Base-by-base conservation (phyloP, 2,888 invertebrate genomes). In the Pecten maximus region DNA sequence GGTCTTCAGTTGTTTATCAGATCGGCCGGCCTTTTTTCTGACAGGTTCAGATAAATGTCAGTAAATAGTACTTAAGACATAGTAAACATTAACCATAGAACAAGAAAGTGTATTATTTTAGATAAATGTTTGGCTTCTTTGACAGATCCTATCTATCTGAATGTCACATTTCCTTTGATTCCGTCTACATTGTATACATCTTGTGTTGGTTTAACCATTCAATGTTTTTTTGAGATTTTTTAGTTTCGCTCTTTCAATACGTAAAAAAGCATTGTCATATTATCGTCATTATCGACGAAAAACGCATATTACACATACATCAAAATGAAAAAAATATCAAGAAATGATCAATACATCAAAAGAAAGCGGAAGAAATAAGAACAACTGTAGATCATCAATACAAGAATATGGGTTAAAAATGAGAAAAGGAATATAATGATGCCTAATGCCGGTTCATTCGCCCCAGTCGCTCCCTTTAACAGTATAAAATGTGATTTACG, bases 31-130 rank as follows among this genome's bases (percentile, higher is more conserved):
- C 23, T 35, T 74, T 74, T 74, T 28, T 28, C 28, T 28, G 74
- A 8, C 28, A 28, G 74, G 28, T 23, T 28, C 28, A 74, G 74
- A 74, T 74, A 74, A 74, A 74, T 74, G 23, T 23, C 74, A 74
- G 74, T 74, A 74, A 74, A 74, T 74, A 74, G 74, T 74, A 35
- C 74, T 74, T 35, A 10, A 60, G 74, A 28, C 12, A 74, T 28
- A 74, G 28, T 35, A 74, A 74, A 74, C 74, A 35, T 74, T 74
- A 74, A 74, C 28, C 74, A 74, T 23, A 74, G 74, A 74, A 74
- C 74, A 74, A 6, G 74, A 74, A 74, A 74, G 74, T 74, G 74
- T 74, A 74, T 74, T 74, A 74, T 74, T 74, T 35, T 74, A 35
- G 74, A 28, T 74, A 74, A 74, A 28, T 28, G 28, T 74, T 74